These are phyloP conservation scores for Psittacula echo DNA, from an alignment of 2,797 vertebrate genomes.

Conservation along the genomic window DNA sequence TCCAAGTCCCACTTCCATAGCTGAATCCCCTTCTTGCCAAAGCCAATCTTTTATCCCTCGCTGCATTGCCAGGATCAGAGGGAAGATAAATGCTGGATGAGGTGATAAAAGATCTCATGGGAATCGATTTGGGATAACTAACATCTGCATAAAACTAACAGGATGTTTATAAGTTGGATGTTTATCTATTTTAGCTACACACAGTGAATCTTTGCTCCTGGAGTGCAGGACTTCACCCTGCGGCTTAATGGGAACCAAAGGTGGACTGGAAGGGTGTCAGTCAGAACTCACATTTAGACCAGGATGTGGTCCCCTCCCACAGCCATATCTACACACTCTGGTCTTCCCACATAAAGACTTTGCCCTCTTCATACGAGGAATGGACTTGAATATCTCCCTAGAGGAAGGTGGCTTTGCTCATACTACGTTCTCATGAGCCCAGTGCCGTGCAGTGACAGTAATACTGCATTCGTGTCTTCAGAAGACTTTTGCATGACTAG, in stretches of 20 bases:
- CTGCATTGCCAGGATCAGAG: neutral
- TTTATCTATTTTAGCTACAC: neutral
- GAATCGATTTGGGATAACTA: neutral
- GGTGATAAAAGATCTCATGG: neutral
- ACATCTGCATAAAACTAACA: neutral
- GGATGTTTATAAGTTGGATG: neutral
- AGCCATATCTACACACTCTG: fast-evolving
- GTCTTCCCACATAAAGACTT: neutral
- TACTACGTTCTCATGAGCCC: fast-evolving
- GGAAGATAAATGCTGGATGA: neutral
- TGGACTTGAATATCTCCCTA: neutral
- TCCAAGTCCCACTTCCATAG: neutral
- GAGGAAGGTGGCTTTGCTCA: neutral
- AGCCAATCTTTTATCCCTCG: neutral
- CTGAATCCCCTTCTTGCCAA: neutral
- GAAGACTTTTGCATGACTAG: neutral
- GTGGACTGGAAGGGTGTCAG: neutral
- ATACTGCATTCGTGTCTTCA: neutral
- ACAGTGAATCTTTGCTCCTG: neutral
- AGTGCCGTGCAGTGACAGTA: neutral
- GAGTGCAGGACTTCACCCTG: neutral
- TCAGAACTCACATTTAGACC: neutral
- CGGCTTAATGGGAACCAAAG: neutral
- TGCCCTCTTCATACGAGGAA: neutral
- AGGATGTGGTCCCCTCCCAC: neutral